Percentiles rank a stretch among this genome's conserved stretches.
phyloP scores from a whole-genome alignment of 2,113 vertebrate genomes.

The Oryzias celebensis region DNA sequence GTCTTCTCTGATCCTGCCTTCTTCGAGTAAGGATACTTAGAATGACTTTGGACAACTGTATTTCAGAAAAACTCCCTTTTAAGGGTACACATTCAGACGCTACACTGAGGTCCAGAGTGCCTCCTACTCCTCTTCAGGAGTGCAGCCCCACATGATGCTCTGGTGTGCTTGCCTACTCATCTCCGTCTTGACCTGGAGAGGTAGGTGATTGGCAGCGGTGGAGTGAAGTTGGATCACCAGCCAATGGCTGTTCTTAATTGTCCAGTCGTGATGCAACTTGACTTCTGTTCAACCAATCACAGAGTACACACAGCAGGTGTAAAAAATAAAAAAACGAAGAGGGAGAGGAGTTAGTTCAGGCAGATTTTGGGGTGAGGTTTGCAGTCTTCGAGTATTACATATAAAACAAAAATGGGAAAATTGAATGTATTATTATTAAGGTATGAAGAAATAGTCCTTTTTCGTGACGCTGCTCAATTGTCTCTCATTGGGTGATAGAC shows the following conservation, averaged over 20 bases:
- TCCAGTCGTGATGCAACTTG: conserved; percentile 57
- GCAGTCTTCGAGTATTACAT: conserved; percentile 4
- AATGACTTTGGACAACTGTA: too few relatives aligned
- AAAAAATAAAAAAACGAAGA: conserved; percentile 37
- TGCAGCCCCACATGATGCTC: conserved; percentile 56
- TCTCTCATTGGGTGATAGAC: not conserved
- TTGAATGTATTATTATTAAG: not conserved
- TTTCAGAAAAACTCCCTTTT: too few relatives aligned
- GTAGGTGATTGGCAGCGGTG: conserved; percentile 36
- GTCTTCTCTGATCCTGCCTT: too few relatives aligned
- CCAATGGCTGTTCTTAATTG: conserved; percentile 50
- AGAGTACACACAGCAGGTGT: conserved; percentile 60
- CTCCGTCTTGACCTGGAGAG: conserved; percentile 26
- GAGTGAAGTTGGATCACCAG: conserved; percentile 29
- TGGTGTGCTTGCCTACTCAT: conserved; percentile 49
- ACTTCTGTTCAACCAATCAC: conserved; percentile 68
- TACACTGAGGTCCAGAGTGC: conserved; percentile 22
- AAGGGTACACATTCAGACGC: not conserved
- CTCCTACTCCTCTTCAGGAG: not conserved
- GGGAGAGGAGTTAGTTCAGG: conserved; percentile 20
- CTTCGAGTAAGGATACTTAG: too few relatives aligned
- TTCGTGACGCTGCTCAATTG: not conserved
- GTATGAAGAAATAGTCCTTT: not conserved
- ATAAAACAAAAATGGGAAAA: conserved; percentile 7
- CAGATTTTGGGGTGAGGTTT: conserved; percentile 12